phyloP scores from a whole-genome alignment of 1,140 invertebrate genomes.

The Choristoneura fumiferana region DNA sequence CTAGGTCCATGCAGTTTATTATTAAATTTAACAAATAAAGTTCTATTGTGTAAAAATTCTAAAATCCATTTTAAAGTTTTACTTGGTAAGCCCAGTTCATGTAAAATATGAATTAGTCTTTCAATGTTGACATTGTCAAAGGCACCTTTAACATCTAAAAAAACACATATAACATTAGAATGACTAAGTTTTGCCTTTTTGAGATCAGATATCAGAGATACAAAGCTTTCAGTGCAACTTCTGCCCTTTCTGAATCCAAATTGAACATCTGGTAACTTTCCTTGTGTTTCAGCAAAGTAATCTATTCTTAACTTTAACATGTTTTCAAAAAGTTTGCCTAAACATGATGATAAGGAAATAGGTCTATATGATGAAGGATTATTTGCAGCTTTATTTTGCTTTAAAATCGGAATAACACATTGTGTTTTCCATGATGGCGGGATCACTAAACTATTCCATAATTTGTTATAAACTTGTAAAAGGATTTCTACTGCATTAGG shows the following conservation, averaged over 20 bases:
- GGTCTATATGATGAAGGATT: conserved; percentile 28
- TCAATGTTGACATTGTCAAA: conserved; percentile 32
- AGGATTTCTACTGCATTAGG: conserved; percentile 16
- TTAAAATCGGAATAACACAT: conserved; percentile 33
- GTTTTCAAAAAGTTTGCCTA: conserved; percentile 33
- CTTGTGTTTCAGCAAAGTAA: conserved; percentile 25
- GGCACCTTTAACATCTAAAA: conserved; percentile 27
- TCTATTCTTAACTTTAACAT: conserved; percentile 29
- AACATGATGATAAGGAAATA: conserved; percentile 32
- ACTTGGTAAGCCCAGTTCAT: conserved; percentile 21
- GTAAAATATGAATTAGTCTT: conserved; percentile 21
- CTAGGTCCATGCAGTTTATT: conserved; percentile 35
- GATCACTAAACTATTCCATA: conserved; percentile 28
- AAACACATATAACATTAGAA: conserved; percentile 31
- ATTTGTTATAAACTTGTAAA: conserved; percentile 24
- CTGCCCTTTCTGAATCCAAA: too few relatives aligned
- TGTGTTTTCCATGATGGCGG: conserved; percentile 34
- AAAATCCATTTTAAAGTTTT: conserved; percentile 24
- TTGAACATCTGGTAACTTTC: too few relatives aligned
- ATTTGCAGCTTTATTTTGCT: conserved; percentile 25
- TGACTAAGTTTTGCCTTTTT: conserved; percentile 19
- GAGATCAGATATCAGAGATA: conserved; percentile 3
- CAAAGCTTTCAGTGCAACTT: too few relatives aligned
- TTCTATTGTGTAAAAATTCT: conserved; percentile 28
- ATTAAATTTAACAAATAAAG: conserved; percentile 34